Conservation (phyloP, 2,888 invertebrate genomes). For the Thera obeliscata region DNA sequence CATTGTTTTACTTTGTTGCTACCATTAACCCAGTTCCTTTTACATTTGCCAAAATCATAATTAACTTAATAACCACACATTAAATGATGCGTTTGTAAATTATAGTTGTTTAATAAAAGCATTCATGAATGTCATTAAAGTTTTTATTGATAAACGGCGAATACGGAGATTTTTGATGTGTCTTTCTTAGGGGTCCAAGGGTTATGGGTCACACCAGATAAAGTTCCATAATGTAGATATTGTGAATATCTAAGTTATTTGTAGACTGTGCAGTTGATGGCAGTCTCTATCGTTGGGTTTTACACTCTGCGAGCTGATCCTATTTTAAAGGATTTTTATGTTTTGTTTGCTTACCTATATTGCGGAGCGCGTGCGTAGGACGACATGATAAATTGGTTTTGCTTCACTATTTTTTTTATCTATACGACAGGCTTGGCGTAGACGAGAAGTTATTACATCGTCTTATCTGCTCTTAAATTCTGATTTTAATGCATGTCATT, state of each 20-base stretch:
- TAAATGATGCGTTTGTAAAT: conserved; percentile 30
- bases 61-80: conserved; percentile 28
- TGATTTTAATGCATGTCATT: conserved; percentile 59
- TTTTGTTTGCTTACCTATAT: conserved; percentile 70
- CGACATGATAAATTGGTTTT: conserved; percentile 79
- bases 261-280: conserved; percentile 71
- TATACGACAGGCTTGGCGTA: conserved; percentile 72
- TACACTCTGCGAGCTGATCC: conserved; percentile 77
- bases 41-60: conserved; percentile 34
- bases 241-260: conserved; percentile 84
- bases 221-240: conserved; percentile 83
- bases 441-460: conserved; percentile 69
- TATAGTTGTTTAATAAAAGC: conserved; percentile 31
- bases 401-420: conserved; percentile 66
- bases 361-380: conserved; percentile 77
- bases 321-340: conserved; percentile 67
- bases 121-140: conserved; percentile 31
- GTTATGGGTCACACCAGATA: conserved; percentile 73
- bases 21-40: conserved; percentile 34
- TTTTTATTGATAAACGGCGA: conserved; percentile 65
- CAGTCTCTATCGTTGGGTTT: conserved; percentile 82
- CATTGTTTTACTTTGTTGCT: conserved; percentile 29
- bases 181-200: conserved; percentile 71
- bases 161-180: conserved; percentile 56
- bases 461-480: conserved; percentile 55